phyloP scores from a whole-genome alignment of 2,113 vertebrate species.

The Dendrocopos noguchii region DNA sequence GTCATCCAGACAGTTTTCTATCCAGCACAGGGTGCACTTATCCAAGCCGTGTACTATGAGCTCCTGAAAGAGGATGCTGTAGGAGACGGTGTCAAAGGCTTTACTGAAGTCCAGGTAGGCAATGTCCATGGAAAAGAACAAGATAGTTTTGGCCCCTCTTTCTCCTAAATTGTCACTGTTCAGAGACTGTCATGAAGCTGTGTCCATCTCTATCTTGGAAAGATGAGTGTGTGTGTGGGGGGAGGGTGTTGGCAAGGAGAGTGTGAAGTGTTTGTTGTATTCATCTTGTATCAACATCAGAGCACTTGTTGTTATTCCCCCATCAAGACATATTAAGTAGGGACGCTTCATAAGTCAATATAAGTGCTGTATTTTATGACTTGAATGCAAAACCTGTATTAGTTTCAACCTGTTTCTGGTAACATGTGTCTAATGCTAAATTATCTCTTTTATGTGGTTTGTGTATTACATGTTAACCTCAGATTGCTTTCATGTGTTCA shows the following conservation, averaged over 20 bases:
- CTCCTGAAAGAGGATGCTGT: too few species aligned
- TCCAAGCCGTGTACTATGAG: too few species aligned
- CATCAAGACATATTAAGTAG: neutral
- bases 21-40: too few species aligned
- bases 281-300: neutral
- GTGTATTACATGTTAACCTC: conserved; percentile 3
- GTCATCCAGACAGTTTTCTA: too few species aligned
- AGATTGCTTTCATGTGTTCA: conserved; percentile 47
- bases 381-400: conserved; percentile 29
- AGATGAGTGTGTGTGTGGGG: too few species aligned
- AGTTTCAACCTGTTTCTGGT: conserved; percentile 55
- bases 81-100: too few species aligned
- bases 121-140: neutral
- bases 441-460: conserved; percentile 58
- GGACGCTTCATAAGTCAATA: neutral
- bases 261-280: neutral
- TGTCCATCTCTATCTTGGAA: neutral
- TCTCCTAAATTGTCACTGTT: neutral
- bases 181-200: neutral
- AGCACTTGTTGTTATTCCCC: neutral
- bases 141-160: neutral
- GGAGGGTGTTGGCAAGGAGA: neutral
- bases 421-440: conserved; percentile 46
- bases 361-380: conserved; percentile 31
- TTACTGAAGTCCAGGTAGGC: too few species aligned